Evolutionary conservation across 2,113 vertebrate species (phyloP).

Genomic region (Leucosticte australis): DNA sequence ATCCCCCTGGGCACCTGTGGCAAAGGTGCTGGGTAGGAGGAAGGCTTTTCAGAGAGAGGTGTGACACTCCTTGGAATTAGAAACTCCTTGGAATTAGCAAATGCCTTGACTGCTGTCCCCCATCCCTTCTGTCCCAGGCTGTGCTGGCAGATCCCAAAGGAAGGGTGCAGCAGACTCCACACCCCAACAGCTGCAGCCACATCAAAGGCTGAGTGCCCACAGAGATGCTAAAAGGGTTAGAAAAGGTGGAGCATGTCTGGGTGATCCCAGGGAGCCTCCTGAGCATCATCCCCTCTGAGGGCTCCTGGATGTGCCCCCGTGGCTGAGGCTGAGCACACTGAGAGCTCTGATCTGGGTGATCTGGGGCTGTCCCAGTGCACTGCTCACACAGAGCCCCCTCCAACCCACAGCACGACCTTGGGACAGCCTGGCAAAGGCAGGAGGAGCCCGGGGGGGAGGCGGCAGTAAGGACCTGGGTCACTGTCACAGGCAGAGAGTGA

Average conservation of each 20-base stretch:
- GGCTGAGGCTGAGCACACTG: neutral
- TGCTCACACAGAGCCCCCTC: neutral
- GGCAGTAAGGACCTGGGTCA: neutral
- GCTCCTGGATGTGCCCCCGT: fast-evolving
- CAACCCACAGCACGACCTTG: fast-evolving
- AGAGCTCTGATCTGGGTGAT: fast-evolving
- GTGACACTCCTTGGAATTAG: neutral
- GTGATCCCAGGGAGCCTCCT: neutral
- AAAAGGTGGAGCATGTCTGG: neutral
- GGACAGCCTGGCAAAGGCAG: neutral
- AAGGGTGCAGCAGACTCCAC: neutral
- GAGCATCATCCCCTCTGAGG: neutral
- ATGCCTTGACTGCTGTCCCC: neutral
- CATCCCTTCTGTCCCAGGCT: neutral
- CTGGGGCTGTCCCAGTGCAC: neutral
- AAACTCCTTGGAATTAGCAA: neutral
- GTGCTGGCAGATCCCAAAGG: neutral
- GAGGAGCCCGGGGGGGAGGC: neutral
- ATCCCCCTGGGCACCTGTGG: fast-evolving
- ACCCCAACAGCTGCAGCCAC: neutral
- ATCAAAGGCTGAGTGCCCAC: neutral
- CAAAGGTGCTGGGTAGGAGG: neutral
- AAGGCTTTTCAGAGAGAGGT: neutral
- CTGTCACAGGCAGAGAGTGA: neutral
- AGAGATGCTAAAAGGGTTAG: neutral